Evolutionary conservation across 2,888 invertebrate species (phyloP), one percentile per base, ranked within the genome.

Genomic region (Keiferia lycopersicella): DNA sequence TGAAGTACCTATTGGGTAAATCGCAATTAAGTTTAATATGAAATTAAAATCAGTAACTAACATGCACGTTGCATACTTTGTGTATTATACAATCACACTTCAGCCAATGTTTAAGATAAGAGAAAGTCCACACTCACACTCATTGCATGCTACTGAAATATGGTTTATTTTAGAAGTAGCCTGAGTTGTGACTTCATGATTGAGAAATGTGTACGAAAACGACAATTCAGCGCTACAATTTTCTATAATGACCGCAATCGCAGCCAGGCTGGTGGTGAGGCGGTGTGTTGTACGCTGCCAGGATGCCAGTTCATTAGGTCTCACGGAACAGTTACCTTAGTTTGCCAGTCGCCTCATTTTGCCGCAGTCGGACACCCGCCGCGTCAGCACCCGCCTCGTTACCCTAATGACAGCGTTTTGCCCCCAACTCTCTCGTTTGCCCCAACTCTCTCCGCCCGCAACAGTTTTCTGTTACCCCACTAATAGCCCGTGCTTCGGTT

Each of bases 391-490:
- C 18, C 77, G 83, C 82, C 88, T 88, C 90, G 89, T 89, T 89
- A 89, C 84, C 82, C 86, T 91, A 91, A 91, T 88, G 89, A 88
- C 83, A 87, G 82, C 87, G 85, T 89, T 89, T 89, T 84, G 81
- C 80, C 78, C 78, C 79, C 18, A 38, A 18, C 12, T 18, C 45
- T 58, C 41, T 22, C 60, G 41, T 20, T 86, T 86, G 83, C 84
- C 86, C 82, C 84, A 86, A 79, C 83, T n/a, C 59, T 34, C 41
- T 12, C 59, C 61, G 20, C 61, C 51, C 10, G 50, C 48, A 81
- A 78, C 81, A 85, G 85, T 87, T 86, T 86, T 84, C 84, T 86
- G 82, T 84, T 86, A 79, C 83, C 78, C 80, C 78, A 77, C 83
- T 88, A 88, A 88, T 88, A 86, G 82, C 79, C 82, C 82, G 83